Evolutionary conservation across 2,888 invertebrate species (phyloP).

Genomic region (Himalopsyche japonica): DNA sequence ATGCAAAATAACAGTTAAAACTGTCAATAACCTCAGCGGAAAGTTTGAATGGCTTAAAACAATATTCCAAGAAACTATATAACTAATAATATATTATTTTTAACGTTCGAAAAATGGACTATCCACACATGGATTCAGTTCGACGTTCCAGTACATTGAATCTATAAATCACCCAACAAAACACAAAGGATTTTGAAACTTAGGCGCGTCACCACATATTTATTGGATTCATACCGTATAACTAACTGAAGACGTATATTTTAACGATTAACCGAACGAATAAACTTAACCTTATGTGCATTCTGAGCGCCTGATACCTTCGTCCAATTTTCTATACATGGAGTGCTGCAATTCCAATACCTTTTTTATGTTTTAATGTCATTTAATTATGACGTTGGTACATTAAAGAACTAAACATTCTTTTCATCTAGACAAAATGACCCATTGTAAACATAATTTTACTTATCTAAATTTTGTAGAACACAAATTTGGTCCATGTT

Average conservation of each 20-base stretch:
- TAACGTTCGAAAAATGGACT: background rate
- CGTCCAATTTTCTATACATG: no score
- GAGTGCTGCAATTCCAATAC: no score
- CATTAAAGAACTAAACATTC: no score
- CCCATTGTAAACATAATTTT: no score
- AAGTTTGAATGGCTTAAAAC: background rate
- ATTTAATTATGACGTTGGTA: no score
- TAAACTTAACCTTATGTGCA: background rate
- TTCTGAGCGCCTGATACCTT: background rate
- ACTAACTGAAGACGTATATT: slow-evolving; percentile 7
- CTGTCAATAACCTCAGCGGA: background rate
- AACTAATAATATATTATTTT: background rate
- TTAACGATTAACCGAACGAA: background rate
- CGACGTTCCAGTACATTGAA: slow-evolving; percentile 24
- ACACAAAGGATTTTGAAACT: slow-evolving; percentile 20
- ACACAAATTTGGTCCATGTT: no score
- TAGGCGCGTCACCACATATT: slow-evolving; percentile 24
- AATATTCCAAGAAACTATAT: background rate
- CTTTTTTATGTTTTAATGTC: no score
- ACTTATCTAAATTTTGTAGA: no score
- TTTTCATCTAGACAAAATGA: no score
- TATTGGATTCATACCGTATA: slow-evolving; percentile 15
- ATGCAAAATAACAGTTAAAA: background rate
- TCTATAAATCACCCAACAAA: slow-evolving; percentile 24
- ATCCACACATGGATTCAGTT: slow-evolving; percentile 5